Conservation (phyloP, 2,888 invertebrate species). For the Lycaena phlaeas region DNA sequence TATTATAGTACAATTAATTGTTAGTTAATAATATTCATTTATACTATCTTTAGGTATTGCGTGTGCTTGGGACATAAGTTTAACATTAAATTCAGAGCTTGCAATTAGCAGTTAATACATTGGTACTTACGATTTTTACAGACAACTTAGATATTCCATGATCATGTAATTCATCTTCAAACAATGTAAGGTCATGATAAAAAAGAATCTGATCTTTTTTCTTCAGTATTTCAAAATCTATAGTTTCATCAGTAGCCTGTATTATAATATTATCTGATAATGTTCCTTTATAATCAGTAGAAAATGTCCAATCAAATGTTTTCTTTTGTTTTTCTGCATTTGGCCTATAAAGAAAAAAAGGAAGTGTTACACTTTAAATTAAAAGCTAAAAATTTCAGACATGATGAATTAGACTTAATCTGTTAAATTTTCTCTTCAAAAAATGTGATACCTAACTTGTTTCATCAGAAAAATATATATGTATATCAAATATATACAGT, state of each 20-base stretch:
- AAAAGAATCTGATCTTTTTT: conserved; percentile 93
- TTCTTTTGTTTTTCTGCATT: conserved; percentile 84
- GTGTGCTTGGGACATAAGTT: too few relatives aligned
- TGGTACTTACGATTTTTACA: conserved; percentile 90
- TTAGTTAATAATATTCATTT: too few relatives aligned
- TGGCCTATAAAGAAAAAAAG: conserved; percentile 63
- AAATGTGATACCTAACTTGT: too few relatives aligned
- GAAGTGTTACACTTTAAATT: background rate
- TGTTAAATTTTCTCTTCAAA: too few relatives aligned
- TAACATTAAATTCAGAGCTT: too few relatives aligned
- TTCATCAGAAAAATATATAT: too few relatives aligned
- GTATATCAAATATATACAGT: too few relatives aligned
- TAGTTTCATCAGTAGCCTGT: conserved; percentile 79
- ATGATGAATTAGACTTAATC: too few relatives aligned
- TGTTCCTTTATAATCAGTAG: conserved; percentile 92
- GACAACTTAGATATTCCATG: conserved; percentile 93
- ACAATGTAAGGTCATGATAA: conserved; percentile 93
- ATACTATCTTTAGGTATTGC: too few relatives aligned
- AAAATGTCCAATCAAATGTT: conserved; percentile 98
- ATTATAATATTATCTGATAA: conserved; percentile 73
- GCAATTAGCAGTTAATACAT: too few relatives aligned
- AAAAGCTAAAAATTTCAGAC: background rate
- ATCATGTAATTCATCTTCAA: conserved; percentile 98
- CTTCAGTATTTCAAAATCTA: conserved; percentile 91
- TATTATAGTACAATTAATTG: too few relatives aligned